Evolutionary conservation across 2,888 invertebrate species (phyloP).

Genomic region (Bombyx huttoni): DNA sequence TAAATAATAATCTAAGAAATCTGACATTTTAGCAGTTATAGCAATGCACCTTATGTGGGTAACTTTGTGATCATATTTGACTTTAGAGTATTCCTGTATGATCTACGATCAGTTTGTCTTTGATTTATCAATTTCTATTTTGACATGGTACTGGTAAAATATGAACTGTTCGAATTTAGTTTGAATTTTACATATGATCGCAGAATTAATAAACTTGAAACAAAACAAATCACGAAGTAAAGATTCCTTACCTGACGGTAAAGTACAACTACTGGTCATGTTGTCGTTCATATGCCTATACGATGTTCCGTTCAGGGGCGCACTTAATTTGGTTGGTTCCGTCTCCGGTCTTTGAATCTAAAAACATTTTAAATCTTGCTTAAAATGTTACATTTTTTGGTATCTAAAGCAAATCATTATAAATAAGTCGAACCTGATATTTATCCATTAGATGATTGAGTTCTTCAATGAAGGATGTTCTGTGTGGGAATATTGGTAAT

Average conservation of each 20-base stretch:
- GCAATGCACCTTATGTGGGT: too few relatives aligned
- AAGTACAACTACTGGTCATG: conserved; percentile 85
- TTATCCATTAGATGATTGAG: conserved; percentile 82
- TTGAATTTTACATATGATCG: too few relatives aligned
- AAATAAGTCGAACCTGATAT: conserved; percentile 65
- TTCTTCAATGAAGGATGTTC: conserved; percentile 88
- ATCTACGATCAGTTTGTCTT: too few relatives aligned
- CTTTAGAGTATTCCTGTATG: too few relatives aligned
- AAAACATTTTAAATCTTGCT: conserved; percentile 3
- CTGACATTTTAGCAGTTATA: too few relatives aligned
- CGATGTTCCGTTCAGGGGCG: conserved; percentile 55
- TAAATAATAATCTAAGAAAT: too few relatives aligned
- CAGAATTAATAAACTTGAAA: too few relatives aligned
- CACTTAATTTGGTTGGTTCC: conserved; percentile 59
- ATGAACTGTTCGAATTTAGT: too few relatives aligned
- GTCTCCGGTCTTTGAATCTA: conserved; percentile 65
- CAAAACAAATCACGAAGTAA: too few relatives aligned
- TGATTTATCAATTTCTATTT: too few relatives aligned
- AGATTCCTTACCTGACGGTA: conserved; percentile 71
- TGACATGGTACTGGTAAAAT: too few relatives aligned
- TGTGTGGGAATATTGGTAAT: conserved; percentile 92
- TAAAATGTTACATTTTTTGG: neutral
- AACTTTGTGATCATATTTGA: too few relatives aligned
- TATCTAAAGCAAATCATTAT: neutral
- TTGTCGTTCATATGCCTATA: conserved; percentile 72